Percentiles rank a stretch among this genome's conserved stretches.
Evolutionary conservation across 1,140 invertebrate species (phyloP).

Genomic region (Platyura marginata): DNA sequence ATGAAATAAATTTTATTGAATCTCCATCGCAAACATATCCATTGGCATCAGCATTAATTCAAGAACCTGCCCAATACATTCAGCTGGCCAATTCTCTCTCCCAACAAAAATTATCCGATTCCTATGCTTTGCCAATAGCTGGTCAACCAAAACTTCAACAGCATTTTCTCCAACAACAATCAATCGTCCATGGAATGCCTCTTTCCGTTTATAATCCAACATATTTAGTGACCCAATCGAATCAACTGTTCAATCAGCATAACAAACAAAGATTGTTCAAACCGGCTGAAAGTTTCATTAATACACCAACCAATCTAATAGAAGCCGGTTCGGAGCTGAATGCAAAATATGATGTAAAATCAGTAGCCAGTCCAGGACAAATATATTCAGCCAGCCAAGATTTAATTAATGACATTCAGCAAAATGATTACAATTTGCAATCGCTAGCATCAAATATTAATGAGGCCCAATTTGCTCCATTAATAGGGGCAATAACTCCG

Average conservation of each 20-base stretch:
- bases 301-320: not conserved
- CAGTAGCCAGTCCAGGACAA: conserved; percentile 22
- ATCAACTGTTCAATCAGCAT: conserved; percentile 19
- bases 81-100: conserved; percentile 17
- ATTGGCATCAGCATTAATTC: conserved; percentile 1
- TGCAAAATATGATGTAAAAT: not conserved
- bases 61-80: conserved; percentile 9
- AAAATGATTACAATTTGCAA: not conserved
- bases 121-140: conserved; percentile 4
- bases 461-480: not conserved
- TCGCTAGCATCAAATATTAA: not conserved
- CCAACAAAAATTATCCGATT: conserved; percentile 5
- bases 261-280: conserved; percentile 21
- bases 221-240: conserved; percentile 22
- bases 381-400: conserved; percentile 19
- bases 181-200: conserved; percentile 7
- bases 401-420: not conserved
- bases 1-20: conserved; percentile 4
- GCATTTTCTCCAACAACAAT: conserved; percentile 6
- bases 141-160: conserved; percentile 6
- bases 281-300: conserved; percentile 15
- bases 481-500: not conserved
- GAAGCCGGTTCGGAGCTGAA: not conserved
- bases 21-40: conserved; percentile 7
- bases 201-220: conserved; percentile 23